A percentile compares a stretch with the other conserved stretches of the same genome.
Conservation (phyloP, 2,888 invertebrate genomes). For the Sabatieria punctata region DNA sequence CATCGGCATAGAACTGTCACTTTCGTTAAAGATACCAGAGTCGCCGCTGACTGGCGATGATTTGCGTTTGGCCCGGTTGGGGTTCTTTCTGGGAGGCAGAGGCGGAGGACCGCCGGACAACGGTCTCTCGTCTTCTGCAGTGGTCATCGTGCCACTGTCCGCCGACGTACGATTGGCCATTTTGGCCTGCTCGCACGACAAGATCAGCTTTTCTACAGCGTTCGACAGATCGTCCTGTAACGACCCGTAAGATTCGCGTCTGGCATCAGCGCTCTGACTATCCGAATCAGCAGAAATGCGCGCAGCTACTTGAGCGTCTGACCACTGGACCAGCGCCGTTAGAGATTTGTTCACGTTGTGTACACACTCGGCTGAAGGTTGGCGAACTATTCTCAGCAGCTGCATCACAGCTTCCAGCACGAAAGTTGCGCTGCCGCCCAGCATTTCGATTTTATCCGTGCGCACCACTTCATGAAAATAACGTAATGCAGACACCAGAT, state of each 20-base stretch:
- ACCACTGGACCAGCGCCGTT: neutral
- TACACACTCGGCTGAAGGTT: neutral
- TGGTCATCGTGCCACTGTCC: too few relatives aligned
- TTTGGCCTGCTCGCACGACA: neutral
- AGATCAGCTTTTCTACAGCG: neutral
- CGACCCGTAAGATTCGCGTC: neutral
- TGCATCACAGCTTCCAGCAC: conserved; percentile 71
- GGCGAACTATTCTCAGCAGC: neutral
- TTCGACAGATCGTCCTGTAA: too few relatives aligned
- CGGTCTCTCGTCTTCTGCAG: too few relatives aligned
- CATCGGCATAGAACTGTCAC: too few relatives aligned
- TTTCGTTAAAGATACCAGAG: too few relatives aligned
- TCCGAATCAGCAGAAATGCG: too few relatives aligned
- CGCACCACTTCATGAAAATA: conserved; percentile 82
- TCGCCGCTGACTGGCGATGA: too few relatives aligned
- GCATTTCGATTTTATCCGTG: conserved; percentile 74
- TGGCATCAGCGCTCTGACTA: neutral
- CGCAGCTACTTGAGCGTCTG: too few relatives aligned
- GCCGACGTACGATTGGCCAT: too few relatives aligned
- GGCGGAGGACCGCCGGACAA: too few relatives aligned
- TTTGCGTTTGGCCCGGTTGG: too few relatives aligned
- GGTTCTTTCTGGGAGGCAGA: too few relatives aligned
- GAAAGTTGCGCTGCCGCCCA: conserved; percentile 80
- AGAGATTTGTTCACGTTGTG: neutral
- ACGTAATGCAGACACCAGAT: conserved; percentile 57